A percentile compares a stretch with the other conserved stretches of the same genome.
Conservation (phyloP, 64 coral and sea anemone species). For the Exaiptasia diaphana region DNA sequence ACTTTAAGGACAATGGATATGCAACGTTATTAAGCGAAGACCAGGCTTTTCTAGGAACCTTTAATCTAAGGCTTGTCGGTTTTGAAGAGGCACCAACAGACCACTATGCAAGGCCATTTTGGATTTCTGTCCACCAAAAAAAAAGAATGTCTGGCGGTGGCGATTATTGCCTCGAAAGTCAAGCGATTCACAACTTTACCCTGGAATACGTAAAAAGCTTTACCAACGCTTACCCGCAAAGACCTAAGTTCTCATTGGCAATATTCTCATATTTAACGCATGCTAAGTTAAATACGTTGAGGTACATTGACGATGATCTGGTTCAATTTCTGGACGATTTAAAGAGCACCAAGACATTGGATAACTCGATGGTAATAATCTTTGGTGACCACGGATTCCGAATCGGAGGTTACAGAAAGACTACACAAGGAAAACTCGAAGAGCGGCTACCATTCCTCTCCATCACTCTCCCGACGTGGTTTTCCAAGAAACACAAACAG, state of each 20-base stretch:
- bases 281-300: not conserved
- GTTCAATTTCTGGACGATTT: not conserved
- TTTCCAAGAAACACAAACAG: not conserved
- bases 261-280: slow-evolving; percentile 16
- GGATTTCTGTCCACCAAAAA: not conserved
- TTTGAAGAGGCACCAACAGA: slow-evolving; percentile 52
- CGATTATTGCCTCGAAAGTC: not conserved
- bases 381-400: slow-evolving; percentile 45
- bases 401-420: slow-evolving; percentile 8
- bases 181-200: slow-evolving; percentile 9
- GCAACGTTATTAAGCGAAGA: slow-evolving; percentile 69
- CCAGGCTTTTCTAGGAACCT: slow-evolving; percentile 29
- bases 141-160: not conserved
- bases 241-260: slow-evolving; percentile 27
- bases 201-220: slow-evolving; percentile 44
- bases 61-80: slow-evolving; percentile 58
- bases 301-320: slow-evolving; percentile 36
- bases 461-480: slow-evolving; percentile 39
- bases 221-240: slow-evolving; percentile 6
- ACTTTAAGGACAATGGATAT: slow-evolving; percentile 55
- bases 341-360: not conserved
- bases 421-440: slow-evolving; percentile 61
- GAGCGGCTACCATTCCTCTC: slow-evolving; percentile 48
- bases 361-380: slow-evolving; percentile 18
- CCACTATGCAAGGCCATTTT: slow-evolving; percentile 40